These are phyloP conservation scores for Sericinus montela DNA, from an alignment of 2,888 invertebrate genomes.

Conservation along the genomic window DNA sequence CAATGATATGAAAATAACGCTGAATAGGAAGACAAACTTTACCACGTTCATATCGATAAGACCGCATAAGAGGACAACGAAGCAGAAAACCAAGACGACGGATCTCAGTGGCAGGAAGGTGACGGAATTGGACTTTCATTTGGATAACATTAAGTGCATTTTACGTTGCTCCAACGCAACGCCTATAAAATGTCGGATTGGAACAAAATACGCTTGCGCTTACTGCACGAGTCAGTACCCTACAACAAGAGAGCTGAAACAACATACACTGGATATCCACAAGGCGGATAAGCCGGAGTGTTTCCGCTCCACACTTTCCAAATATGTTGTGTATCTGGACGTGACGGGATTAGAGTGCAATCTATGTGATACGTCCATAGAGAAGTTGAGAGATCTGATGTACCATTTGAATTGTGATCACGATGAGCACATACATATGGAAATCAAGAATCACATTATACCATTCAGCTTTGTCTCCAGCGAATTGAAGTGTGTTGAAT, in stretches of 20 bases:
- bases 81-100: background rate
- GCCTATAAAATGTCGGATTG: conserved; percentile 33
- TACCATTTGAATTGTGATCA: conserved; percentile 46
- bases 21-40: conserved; percentile 7
- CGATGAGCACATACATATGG: conserved; percentile 39
- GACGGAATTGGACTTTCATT: conserved; percentile 50
- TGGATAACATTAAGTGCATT: conserved; percentile 41
- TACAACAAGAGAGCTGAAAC: conserved; percentile 37
- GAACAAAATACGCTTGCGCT: conserved; percentile 36
- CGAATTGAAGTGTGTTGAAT: conserved; percentile 37
- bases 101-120: background rate
- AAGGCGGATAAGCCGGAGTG: conserved; percentile 18
- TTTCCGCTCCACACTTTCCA: conserved; percentile 30
- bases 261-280: conserved; percentile 38
- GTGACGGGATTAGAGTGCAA: conserved; percentile 47
- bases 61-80: conserved; percentile 4
- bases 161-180: conserved; percentile 43
- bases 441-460: conserved; percentile 55
- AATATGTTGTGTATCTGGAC: conserved; percentile 52
- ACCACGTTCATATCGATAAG: conserved; percentile 9
- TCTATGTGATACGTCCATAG: conserved; percentile 37
- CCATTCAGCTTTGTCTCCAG: conserved; percentile 30
- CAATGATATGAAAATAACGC: background rate
- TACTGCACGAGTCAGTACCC: conserved; percentile 36
- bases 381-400: conserved; percentile 41